Evolutionary conservation across 2,888 invertebrate species (phyloP).

Genomic region (Drosophila pegasa): DNA sequence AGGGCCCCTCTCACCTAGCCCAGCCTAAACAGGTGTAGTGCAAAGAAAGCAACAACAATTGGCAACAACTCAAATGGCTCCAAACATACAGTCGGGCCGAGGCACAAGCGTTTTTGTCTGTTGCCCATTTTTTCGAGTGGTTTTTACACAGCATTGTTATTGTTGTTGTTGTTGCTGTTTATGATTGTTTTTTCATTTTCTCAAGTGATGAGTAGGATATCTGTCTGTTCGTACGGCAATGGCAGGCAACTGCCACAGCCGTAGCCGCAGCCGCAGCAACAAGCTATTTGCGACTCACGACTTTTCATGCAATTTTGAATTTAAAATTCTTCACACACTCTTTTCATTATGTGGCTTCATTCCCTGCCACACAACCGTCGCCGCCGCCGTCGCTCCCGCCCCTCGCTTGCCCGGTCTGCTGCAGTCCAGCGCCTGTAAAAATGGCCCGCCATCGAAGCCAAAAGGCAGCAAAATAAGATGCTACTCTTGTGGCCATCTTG

Average conservation of each 20-base stretch:
- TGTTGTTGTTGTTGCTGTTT: constrained; percentile 64
- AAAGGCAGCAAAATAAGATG: constrained; percentile 75
- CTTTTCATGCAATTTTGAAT: constrained; percentile 82
- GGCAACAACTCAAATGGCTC: constrained; percentile 53
- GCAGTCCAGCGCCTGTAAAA: constrained; percentile 23
- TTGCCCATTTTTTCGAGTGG: constrained; percentile 67
- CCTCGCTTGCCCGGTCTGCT: neutral
- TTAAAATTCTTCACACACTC: constrained; percentile 82
- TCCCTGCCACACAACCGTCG: constrained; percentile 43
- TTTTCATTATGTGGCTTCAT: constrained; percentile 79
- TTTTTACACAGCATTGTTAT: constrained; percentile 66
- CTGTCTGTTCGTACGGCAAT: constrained; percentile 68
- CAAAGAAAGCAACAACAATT: constrained; percentile 68
- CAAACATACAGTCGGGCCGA: constrained; percentile 42
- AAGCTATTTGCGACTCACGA: constrained; percentile 81
- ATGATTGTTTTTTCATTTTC: constrained; percentile 81
- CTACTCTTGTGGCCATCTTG: constrained; percentile 80
- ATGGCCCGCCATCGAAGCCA: constrained; percentile 75
- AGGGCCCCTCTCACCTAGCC: constrained; percentile 35
- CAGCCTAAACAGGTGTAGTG: constrained; percentile 73
- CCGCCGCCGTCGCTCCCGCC: neutral
- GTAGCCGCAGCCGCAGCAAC: constrained; percentile 52
- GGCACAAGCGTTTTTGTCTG: constrained; percentile 45
- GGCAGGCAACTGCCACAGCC: constrained; percentile 48
- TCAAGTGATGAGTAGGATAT: constrained; percentile 82